These are phyloP conservation scores for Anguilla megastoma DNA, from an alignment of 2,797 vertebrate species.

Conservation along the genomic window DNA sequence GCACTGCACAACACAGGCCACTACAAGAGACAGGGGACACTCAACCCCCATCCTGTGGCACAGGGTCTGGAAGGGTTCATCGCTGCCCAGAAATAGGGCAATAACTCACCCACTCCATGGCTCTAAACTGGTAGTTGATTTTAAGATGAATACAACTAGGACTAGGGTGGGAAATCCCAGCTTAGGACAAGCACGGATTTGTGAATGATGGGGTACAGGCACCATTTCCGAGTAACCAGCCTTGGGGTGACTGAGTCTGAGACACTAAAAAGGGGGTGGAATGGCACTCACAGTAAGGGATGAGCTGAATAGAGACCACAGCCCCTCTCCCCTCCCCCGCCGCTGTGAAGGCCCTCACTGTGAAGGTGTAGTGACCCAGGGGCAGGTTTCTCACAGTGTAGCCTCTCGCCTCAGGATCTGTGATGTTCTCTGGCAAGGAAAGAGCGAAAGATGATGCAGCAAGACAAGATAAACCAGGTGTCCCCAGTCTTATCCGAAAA, in stretches of 20 bases:
- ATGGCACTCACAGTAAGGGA: slow-evolving; percentile 62
- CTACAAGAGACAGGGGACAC: too few species aligned
- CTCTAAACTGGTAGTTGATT: background rate
- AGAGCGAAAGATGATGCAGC: background rate
- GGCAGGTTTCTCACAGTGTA: slow-evolving; percentile 58
- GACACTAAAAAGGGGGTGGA: background rate
- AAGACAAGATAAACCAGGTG: background rate
- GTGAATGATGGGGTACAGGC: background rate
- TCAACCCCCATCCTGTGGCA: too few species aligned
- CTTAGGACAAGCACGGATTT: background rate
- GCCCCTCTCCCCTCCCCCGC: slow-evolving; percentile 68
- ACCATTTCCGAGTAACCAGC: background rate
- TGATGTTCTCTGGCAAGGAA: slow-evolving; percentile 60
- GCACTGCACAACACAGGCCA: too few species aligned
- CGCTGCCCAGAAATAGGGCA: too few species aligned
- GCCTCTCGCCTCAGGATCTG: slow-evolving; percentile 49
- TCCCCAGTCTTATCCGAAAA: too few species aligned
- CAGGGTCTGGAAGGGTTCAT: too few species aligned
- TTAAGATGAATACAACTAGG: background rate
- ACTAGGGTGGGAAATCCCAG: background rate
- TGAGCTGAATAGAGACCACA: slow-evolving; percentile 60
- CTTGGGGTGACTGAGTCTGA: background rate
- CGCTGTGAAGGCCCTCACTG: slow-evolving; percentile 70
- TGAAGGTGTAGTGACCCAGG: slow-evolving; percentile 66
- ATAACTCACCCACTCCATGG: too few species aligned